Conservation (phyloP, 1,140 invertebrate species). For the Pollicipes pollicipes region DNA sequence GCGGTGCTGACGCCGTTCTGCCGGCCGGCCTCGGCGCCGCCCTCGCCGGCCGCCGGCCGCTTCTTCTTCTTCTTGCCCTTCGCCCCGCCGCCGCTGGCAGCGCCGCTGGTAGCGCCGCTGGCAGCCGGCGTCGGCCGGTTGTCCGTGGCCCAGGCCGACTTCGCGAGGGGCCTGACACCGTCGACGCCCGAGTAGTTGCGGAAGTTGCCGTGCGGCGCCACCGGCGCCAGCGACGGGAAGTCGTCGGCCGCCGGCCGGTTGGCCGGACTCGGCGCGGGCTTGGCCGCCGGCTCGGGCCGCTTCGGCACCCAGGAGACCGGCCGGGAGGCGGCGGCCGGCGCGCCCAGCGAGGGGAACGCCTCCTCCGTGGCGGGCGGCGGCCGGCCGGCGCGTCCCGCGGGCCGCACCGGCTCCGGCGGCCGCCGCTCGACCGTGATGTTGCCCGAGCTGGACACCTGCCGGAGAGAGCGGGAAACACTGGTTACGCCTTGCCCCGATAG, state of each 20-base stretch:
- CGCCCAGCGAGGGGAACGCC: neutral
- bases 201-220: neutral
- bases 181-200: neutral
- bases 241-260: neutral
- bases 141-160: too few species aligned
- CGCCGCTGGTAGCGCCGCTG: too few species aligned
- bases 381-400: too few species aligned
- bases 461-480: too few species aligned
- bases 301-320: neutral
- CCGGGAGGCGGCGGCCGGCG: too few species aligned
- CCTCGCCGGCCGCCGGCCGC: too few species aligned
- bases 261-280: neutral
- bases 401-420: neutral
- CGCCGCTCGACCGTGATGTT: neutral
- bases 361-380: neutral
- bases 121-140: too few species aligned
- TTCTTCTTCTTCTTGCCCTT: neutral
- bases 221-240: neutral
- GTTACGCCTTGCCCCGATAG: too few species aligned
- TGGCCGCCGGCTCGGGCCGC: neutral
- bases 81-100: too few species aligned
- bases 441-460: neutral
- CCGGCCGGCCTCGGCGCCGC: too few species aligned
- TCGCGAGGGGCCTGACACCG: too few species aligned
- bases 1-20: too few species aligned